phyloP scores from a whole-genome alignment of 2,888 invertebrate genomes.

The Phasia obesa region DNA sequence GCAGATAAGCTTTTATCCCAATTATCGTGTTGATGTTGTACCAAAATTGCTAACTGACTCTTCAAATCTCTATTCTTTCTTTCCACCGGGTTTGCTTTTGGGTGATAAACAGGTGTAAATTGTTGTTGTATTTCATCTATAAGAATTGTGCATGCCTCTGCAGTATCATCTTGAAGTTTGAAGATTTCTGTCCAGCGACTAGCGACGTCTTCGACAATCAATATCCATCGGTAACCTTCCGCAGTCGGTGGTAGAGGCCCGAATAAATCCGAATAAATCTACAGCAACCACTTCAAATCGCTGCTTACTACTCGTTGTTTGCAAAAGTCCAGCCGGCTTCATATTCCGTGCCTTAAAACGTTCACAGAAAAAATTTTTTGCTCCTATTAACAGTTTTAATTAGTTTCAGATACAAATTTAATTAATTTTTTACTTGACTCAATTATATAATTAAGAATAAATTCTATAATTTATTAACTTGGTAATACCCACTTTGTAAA shows the following conservation, averaged over 20 bases:
- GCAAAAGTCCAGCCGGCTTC: slow-evolving; percentile 69
- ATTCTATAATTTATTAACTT: too few species aligned
- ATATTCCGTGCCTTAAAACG: too few species aligned
- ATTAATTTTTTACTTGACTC: too few species aligned
- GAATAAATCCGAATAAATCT: slow-evolving; percentile 69
- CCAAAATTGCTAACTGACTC: slow-evolving; percentile 7
- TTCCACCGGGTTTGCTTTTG: slow-evolving; percentile 2
- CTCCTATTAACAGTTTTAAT: too few species aligned
- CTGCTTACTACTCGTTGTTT: slow-evolving; percentile 61
- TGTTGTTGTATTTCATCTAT: slow-evolving; percentile 74
- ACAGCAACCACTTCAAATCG: slow-evolving; percentile 69
- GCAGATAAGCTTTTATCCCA: slow-evolving; percentile 72
- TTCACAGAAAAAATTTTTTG: too few species aligned
- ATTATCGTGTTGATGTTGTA: slow-evolving; percentile 35
- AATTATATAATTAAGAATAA: too few species aligned
- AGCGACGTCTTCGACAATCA: slow-evolving; percentile 74
- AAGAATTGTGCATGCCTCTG: slow-evolving; percentile 75
- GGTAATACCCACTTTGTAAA: too few species aligned
- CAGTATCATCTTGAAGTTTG: slow-evolving; percentile 74
- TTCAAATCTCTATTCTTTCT: slow-evolving; percentile 51
- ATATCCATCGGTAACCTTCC: slow-evolving; percentile 73
- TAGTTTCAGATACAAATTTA: too few species aligned
- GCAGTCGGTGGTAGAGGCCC: slow-evolving; percentile 68
- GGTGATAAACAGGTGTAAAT: slow-evolving; percentile 3
- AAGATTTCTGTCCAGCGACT: slow-evolving; percentile 76